Evolutionary conservation across 2,888 invertebrate species (phyloP).

Genomic region (Zelleria hepariella): DNA sequence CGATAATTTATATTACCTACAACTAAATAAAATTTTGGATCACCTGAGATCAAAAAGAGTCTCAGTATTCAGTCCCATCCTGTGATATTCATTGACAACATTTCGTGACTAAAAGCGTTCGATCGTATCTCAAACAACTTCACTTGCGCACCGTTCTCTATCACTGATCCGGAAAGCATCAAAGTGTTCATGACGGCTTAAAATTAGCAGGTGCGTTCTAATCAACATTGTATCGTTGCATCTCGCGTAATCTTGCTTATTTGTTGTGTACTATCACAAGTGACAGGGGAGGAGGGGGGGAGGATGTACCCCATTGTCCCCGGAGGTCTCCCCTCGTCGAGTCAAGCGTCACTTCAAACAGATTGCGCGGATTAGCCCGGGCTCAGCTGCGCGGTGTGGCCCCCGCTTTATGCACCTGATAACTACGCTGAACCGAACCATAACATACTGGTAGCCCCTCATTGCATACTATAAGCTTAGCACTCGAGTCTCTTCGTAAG

Average conservation of each 20-base stretch:
- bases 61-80: not conserved
- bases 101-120: too few species aligned
- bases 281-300: not conserved
- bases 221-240: constrained; percentile 4
- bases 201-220: constrained; percentile 4
- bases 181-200: not conserved
- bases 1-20: too few species aligned
- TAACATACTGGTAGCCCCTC: not conserved
- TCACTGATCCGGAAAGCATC: not conserved
- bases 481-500: not conserved
- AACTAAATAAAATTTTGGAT: too few species aligned
- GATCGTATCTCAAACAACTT: not conserved
- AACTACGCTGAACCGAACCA: not conserved
- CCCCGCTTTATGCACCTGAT: constrained; percentile 9
- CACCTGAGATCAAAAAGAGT: too few species aligned
- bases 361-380: constrained; percentile 13
- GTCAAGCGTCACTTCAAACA: constrained; percentile 15
- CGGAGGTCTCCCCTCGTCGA: not conserved
- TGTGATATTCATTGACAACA: not conserved
- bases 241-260: not conserved
- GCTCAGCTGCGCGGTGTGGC: constrained; percentile 9
- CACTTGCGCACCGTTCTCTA: not conserved
- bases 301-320: not conserved
- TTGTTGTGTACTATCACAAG: constrained; percentile 1
- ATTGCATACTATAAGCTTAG: not conserved